Conservation (phyloP, 2,113 vertebrate genomes). For the Corythoichthys intestinalis region DNA sequence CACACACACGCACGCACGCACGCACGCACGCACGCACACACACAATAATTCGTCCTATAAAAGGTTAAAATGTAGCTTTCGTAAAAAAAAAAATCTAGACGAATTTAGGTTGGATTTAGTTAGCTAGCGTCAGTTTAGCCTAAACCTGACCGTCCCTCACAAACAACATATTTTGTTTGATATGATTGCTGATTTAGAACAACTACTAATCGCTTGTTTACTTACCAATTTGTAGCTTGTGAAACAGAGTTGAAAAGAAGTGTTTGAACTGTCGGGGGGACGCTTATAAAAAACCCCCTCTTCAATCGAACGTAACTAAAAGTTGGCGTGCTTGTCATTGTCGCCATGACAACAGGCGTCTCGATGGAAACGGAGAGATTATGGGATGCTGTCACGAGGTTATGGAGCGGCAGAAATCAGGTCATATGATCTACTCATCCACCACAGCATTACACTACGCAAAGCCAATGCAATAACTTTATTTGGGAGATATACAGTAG, state of each 20-base stretch:
- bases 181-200: background rate
- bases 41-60: too few species aligned
- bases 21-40: too few species aligned
- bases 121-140: background rate
- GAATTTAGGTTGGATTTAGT: background rate
- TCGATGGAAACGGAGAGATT: background rate
- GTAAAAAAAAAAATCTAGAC: too few species aligned
- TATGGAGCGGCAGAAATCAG: too few species aligned
- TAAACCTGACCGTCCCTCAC: background rate
- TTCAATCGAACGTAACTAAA: background rate
- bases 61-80: too few species aligned
- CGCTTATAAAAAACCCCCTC: background rate
- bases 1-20: too few species aligned
- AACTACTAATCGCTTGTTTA: background rate
- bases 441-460: too few species aligned
- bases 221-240: background rate
- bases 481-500: too few species aligned
- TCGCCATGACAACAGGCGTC: conserved; percentile 33
- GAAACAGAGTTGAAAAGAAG: background rate
- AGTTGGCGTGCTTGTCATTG: background rate
- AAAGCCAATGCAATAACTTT: too few species aligned
- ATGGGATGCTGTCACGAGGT: background rate
- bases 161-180: background rate
- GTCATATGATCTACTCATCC: too few species aligned
- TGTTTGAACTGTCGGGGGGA: background rate